Conservation (phyloP, 2,113 vertebrate genomes). For the Genyomyrus donnyi region DNA sequence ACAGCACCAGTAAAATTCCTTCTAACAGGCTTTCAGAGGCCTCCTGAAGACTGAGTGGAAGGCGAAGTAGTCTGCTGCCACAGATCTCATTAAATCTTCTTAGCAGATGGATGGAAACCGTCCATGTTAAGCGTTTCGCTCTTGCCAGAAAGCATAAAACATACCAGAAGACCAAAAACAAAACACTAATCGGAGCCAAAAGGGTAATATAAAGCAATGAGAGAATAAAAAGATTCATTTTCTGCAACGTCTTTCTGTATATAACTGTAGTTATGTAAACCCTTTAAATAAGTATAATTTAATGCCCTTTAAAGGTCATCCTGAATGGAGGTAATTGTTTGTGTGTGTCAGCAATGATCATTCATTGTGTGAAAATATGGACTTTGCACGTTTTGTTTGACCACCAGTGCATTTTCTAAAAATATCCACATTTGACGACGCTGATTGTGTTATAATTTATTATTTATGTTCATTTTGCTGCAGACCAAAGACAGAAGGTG, state of each 20-base stretch:
- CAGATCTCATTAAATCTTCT: neutral
- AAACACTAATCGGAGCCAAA: neutral
- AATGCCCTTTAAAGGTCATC: neutral
- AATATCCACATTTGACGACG: neutral
- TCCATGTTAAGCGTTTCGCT: neutral
- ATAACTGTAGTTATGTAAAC: neutral
- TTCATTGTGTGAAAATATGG: neutral
- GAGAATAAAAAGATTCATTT: neutral
- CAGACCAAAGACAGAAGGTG: neutral
- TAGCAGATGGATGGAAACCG: constrained; percentile 3
- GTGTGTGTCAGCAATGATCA: neutral
- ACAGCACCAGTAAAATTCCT: neutral
- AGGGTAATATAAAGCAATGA: neutral
- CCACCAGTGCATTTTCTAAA: neutral
- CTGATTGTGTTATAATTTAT: neutral
- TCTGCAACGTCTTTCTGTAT: neutral
- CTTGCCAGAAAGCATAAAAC: constrained; percentile 1
- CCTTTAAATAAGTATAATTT: neutral
- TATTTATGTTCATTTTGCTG: neutral
- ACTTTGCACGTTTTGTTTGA: neutral
- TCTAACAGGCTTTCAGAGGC: neutral
- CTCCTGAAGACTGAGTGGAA: neutral
- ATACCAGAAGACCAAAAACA: neutral
- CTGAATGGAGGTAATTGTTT: neutral
- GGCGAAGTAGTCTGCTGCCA: neutral